These are phyloP conservation scores for Emydoidea blandingii DNA, from an alignment of 2,797 vertebrate species.

Conservation along the genomic window DNA sequence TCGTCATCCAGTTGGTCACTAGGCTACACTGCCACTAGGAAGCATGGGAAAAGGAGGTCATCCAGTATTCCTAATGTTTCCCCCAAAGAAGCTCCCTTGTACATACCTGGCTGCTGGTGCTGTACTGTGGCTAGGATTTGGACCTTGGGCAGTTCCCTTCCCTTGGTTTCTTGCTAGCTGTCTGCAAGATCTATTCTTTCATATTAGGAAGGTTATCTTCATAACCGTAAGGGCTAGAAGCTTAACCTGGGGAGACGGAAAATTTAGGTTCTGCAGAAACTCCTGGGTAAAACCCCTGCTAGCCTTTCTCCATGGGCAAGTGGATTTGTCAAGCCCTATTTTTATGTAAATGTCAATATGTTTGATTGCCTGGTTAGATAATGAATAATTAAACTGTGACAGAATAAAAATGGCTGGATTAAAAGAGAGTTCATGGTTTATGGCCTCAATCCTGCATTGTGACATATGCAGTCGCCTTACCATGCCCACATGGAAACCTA, in stretches of 20 bases:
- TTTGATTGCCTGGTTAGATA: neutral
- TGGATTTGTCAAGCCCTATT: constrained; percentile 25
- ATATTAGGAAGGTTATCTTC: neutral
- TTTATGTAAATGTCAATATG: neutral
- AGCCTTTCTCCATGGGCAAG: constrained; percentile 56
- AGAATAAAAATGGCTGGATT: neutral
- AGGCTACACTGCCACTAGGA: neutral
- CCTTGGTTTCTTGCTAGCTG: neutral
- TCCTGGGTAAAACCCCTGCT: constrained; percentile 36
- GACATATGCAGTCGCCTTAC: neutral
- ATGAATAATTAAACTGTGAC: neutral
- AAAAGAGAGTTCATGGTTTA: neutral
- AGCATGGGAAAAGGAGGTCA: neutral
- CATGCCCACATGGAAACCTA: neutral
- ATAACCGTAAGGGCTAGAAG: neutral
- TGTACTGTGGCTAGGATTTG: neutral
- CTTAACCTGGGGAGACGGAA: neutral
- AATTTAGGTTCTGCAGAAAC: constrained; percentile 30
- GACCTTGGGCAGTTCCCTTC: accelerated
- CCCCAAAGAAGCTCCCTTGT: neutral
- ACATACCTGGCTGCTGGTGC: neutral
- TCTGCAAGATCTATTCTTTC: neutral
- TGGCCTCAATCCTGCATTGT: neutral
- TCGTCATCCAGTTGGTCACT: neutral
- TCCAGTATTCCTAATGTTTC: neutral